Base-by-base conservation (phyloP, 2,888 invertebrate species). In the Abrostola triplasia region DNA sequence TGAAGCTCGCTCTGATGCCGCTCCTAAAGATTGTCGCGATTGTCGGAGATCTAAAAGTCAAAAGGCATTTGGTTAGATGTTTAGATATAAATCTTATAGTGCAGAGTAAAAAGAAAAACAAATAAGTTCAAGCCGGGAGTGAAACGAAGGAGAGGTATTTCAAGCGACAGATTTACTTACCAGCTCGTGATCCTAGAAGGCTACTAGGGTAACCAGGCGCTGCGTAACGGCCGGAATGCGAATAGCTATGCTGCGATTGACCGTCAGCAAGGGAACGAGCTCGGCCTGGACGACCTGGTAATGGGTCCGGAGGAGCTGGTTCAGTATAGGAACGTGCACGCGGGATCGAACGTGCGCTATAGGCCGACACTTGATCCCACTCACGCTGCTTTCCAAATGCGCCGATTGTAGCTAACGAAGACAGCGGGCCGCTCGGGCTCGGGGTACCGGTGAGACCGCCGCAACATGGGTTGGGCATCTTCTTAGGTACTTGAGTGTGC, bases 311-410 rank as follows among this genome's bases (percentile, higher is more conserved):
- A 69, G 91, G 90, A 67, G 93, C 90, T 72, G 96, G 91, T 79
- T 95, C 95, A 66, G 96, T 95, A 92, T 98, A 98, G 89, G 98
- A 97, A 81, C 98, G 96, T 54, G 98, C 98, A 77, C 98, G 95
- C 72, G 98, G 98, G 90, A 98, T 97, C 84, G 98, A 98, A 85
- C 98, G 96, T 76, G 97, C 97, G 90, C 98, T 98, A 89, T 98
- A 98, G 57, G 97, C 98, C 48, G 98, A 98, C 70, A 98, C 97
- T 86, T 94, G 94, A 88, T 94, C 94, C 94, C 94, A 94, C 94
- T 97, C 97, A 95, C 98, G 97, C 92, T 97, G 97, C 87, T 96
- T 96, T 92, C 97, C 97, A 92, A 97, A 98, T 73, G 97, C 98
- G 88, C 97, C 97, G 80, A 98, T 95, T 8, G 98, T 97, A 59